A percentile compares a stretch with the other conserved stretches of the same genome.
Evolutionary conservation across 2,797 vertebrate species (phyloP).

Genomic region (Falco cherrug): DNA sequence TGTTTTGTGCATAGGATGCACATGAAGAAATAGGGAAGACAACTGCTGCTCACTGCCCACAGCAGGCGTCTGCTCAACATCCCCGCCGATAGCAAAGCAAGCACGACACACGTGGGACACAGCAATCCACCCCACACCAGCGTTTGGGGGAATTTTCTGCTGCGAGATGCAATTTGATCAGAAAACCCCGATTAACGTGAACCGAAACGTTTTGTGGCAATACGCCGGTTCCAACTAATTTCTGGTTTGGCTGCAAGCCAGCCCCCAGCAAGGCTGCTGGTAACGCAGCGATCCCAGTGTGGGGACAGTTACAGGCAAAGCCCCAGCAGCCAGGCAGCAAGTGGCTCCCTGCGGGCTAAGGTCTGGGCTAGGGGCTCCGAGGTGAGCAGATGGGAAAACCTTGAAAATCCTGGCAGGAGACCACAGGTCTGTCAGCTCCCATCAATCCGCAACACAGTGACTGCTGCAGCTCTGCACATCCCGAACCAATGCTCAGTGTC

Average conservation of each 20-base stretch:
- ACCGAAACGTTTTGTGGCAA: neutral
- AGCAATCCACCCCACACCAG: neutral
- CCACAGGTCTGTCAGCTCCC: neutral
- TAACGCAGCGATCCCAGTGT: fast-evolving
- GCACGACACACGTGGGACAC: neutral
- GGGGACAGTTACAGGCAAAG: neutral
- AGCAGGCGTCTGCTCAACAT: neutral
- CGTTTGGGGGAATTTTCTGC: neutral
- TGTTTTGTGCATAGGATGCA: neutral
- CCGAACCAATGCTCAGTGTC: neutral
- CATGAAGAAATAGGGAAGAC: neutral
- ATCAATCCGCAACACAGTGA: fast-evolving
- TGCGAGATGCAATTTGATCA: neutral
- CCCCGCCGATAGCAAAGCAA: neutral
- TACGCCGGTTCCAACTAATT: neutral
- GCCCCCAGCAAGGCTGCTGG: neutral
- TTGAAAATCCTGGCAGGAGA: neutral
- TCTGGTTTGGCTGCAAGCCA: neutral
- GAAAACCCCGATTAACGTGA: neutral
- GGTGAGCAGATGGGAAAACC: neutral
- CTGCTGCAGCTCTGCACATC: neutral
- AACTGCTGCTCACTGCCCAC: fast-evolving
- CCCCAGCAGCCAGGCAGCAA: neutral
- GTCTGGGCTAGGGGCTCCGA: neutral
- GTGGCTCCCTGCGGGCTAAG: fast-evolving